These are phyloP conservation scores for Carollia perspicillata DNA, from an alignment of 2,113 vertebrate species.

Conservation along the genomic window DNA sequence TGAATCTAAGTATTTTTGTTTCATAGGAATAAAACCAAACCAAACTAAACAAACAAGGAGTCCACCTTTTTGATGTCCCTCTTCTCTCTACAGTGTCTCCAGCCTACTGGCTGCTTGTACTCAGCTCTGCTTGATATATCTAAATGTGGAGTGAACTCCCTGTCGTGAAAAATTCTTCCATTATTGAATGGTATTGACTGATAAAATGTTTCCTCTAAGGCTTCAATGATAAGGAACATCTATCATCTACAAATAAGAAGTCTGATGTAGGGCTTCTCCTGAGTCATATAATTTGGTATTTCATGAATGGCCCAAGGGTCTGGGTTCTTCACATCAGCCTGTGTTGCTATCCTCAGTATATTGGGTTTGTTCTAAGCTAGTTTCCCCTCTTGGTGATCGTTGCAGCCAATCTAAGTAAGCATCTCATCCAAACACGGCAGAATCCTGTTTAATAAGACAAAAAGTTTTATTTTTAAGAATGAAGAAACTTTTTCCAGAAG, in stretches of 20 bases:
- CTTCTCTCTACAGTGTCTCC: not conserved
- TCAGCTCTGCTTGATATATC: not conserved
- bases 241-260: not conserved
- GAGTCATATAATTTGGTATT: not conserved
- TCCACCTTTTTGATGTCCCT: not conserved
- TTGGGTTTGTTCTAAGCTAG: not conserved
- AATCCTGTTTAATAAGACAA: not conserved
- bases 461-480: not conserved
- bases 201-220: not conserved
- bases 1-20: not conserved
- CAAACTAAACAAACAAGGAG: not conserved
- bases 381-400: not conserved
- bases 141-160: not conserved
- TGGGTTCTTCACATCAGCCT: not conserved
- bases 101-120: too few species aligned
- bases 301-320: not conserved
- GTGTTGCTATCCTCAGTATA: not conserved
- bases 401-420: not conserved
- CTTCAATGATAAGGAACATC: not conserved
- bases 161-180: not conserved
- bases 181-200: not conserved
- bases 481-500: not conserved
- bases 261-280: not conserved
- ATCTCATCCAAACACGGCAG: not conserved
- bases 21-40: not conserved